Evolutionary conservation across 1,140 invertebrate species (phyloP).

Genomic region (Bombus consobrinus): DNA sequence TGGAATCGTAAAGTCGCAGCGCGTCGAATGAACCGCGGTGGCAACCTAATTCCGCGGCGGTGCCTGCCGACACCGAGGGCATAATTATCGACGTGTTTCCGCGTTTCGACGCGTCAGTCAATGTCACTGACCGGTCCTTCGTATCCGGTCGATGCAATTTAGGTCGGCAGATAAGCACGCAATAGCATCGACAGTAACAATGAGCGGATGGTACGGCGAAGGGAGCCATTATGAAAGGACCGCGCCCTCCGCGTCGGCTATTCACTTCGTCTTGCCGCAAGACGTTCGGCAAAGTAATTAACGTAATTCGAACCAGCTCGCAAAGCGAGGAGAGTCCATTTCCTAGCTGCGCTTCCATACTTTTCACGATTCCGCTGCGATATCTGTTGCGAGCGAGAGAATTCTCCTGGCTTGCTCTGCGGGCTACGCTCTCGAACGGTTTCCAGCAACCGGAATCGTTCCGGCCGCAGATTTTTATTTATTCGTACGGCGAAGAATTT

Average conservation of each 20-base stretch:
- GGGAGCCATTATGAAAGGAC: conserved; percentile 39
- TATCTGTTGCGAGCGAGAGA: not conserved
- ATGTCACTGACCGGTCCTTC: conserved; percentile 33
- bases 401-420: too few relatives aligned
- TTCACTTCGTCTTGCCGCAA: not conserved
- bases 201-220: conserved; percentile 48
- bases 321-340: not conserved
- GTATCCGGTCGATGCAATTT: conserved; percentile 49
- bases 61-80: not conserved
- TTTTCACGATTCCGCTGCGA: not conserved
- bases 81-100: conserved; percentile 41
- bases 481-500: not conserved
- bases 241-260: not conserved
- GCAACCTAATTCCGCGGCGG: too few relatives aligned
- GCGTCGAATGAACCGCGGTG: too few relatives aligned
- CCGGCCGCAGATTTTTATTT: not conserved
- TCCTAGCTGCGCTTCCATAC: not conserved
- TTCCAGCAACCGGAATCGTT: not conserved
- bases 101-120: conserved; percentile 57
- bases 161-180: conserved; percentile 40
- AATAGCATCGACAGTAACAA: conserved; percentile 45
- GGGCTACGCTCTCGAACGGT: not conserved
- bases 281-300: conserved; percentile 26
- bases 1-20: too few relatives aligned
- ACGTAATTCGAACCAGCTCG: conserved; percentile 24